These are phyloP conservation scores for Alitta virens DNA, from an alignment of 2,888 invertebrate species.

Conservation along the genomic window DNA sequence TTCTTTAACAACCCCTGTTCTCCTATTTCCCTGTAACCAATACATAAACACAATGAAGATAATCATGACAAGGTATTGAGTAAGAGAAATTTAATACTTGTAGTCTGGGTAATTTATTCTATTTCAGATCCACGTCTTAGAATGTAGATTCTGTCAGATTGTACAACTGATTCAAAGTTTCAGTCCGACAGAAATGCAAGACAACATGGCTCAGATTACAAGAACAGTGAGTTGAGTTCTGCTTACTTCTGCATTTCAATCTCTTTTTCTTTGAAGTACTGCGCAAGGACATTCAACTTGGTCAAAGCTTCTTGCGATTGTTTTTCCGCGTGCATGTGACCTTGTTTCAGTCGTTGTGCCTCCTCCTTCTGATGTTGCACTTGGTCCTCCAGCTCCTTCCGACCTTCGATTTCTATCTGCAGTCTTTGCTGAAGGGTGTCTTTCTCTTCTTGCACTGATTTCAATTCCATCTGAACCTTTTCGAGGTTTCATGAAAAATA, in stretches of 20 bases:
- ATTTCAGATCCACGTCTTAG: no score
- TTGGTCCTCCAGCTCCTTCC: constrained; percentile 46
- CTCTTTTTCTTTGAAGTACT: constrained; percentile 88
- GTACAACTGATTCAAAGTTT: no score
- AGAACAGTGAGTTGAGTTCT: no score
- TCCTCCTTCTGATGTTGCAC: constrained; percentile 41
- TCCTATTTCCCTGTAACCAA: constrained; percentile 66
- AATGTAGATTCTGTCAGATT: no score
- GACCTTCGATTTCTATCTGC: constrained; percentile 43
- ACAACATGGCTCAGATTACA: no score
- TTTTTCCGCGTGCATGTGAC: constrained; percentile 64
- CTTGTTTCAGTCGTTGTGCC: constrained; percentile 45
- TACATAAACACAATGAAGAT: neutral
- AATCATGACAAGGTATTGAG: no score
- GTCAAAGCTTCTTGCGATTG: constrained; percentile 77
- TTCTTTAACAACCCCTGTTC: constrained; percentile 54
- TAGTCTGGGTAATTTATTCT: no score
- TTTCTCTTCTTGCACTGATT: constrained; percentile 46
- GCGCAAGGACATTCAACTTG: constrained; percentile 79
- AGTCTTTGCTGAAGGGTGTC: constrained; percentile 40
- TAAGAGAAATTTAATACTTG: no score
- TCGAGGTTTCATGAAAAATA: neutral
- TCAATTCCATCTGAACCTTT: constrained; percentile 43
- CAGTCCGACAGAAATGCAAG: no score
- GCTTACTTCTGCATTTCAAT: constrained; percentile 68